Base-by-base conservation (phyloP, 2,888 invertebrate species). In the Hecatera dysodea region DNA sequence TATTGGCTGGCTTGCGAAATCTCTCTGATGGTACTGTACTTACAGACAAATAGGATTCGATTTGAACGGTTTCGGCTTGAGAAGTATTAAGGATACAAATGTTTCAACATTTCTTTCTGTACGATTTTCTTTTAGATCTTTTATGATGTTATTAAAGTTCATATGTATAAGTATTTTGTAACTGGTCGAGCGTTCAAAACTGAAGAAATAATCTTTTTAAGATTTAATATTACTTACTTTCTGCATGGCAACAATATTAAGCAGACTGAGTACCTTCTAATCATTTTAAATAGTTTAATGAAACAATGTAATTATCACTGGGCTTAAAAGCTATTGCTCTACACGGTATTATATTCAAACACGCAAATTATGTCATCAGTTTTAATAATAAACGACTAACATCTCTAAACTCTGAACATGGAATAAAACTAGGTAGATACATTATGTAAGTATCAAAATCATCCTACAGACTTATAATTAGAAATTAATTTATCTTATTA, bases 21-120 rank as follows among this genome's bases (percentile, higher is more conserved):
- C 77, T 59, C 66, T 71, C 29, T 27, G 62, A 70, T 62, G 70
- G 78, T 77, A 68, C 74, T 77, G 56, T 80, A 64, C 59, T 56
- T 78, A 81, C 52, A 67, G 78, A 81, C n/a, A 72, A 66, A 81
- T 70, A 67, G 72, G 71, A 78, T 81, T 78, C 60, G 81, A 77
- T 72, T 61, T 72, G 63, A 77, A 67, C 44, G 56, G 50, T 52
- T 61, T 61, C 27, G 52, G 61, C 64, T 80, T 65, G 22, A 57
- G 19, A 53, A 69, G 55, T 59, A 72, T 74, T 67, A 65, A 39
- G 36, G 76, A 52, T 75, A 61, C 55, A 67, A 74, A 39, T 57
- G 67, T 33, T 74, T 67, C 36, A 72, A 56, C n/a, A 44, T 44
- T 72, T 56, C 27, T 64, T 56, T 33, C n/a, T 24, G n/a, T 33